Evolutionary conservation across 2,113 vertebrate species (phyloP).

Genomic region (Pavo muticus): DNA sequence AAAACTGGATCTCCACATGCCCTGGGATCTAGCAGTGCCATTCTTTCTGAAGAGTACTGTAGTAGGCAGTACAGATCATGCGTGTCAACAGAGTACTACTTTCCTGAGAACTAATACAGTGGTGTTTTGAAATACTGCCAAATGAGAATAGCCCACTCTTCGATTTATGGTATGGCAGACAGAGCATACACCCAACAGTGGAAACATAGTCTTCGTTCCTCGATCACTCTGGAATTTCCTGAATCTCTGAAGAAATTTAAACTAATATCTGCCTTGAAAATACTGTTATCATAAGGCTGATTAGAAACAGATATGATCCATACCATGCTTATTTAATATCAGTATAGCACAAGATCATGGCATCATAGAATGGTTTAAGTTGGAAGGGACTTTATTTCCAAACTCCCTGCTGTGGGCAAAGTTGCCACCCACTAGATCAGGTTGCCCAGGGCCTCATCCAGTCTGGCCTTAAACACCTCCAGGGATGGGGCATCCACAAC

Average conservation of each 20-base stretch:
- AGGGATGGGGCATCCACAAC: neutral
- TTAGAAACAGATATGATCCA: neutral
- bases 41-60: neutral
- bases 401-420: neutral
- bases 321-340: neutral
- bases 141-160: accelerated
- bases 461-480: neutral
- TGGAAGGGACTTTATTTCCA: neutral
- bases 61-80: too few relatives aligned
- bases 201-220: neutral
- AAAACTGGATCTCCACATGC: accelerated
- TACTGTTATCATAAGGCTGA: neutral
- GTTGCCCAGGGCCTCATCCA: neutral
- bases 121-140: accelerated
- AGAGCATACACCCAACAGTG: neutral
- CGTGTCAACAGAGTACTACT: too few relatives aligned
- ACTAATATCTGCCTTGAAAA: accelerated
- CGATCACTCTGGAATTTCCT: neutral
- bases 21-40: accelerated
- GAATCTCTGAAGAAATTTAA: neutral
- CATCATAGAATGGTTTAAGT: neutral
- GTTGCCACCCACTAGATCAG: neutral
- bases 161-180: accelerated
- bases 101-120: neutral
- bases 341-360: neutral